Base-by-base conservation (phyloP, 2,888 invertebrate genomes). In the Phyllotreta striolata region DNA sequence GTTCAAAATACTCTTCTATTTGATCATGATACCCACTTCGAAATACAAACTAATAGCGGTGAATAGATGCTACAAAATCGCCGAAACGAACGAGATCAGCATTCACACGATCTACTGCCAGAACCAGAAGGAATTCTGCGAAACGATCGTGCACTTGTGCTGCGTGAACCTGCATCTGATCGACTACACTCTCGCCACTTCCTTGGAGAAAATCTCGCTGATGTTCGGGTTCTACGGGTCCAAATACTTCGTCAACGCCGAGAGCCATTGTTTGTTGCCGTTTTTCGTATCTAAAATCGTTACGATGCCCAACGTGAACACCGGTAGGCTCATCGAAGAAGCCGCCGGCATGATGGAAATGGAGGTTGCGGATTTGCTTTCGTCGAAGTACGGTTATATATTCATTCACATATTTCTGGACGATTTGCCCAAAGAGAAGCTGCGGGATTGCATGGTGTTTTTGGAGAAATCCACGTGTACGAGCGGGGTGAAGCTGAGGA, bases 391-490 rank as follows among this genome's bases (percentile, higher is more conserved):
- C 74, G 85, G 90, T 55, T 86, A 89, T 54, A 88, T 91, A 55
- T 92, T 91, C 70, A 86, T 91, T 0, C 86, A 91, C 68, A 82
- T 90, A 1, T 88, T 89, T 75, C 81, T 92, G 59, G 87, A 87
- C 40, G 88, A 90, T 77, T 59, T 66, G 34, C 76, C 83, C 0
- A 83, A 51, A 1, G 85, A 85, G 14, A 81, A 86, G 8, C 85
- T 86, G 7, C 85, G 86, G 46, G 84, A 86, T 68, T 90, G 89
- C 74, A 86, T 89, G 68, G 81, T 83, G 55, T 83, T 89, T 58
- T 85, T 92, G 44, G 87, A 89, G 66, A 83, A 78, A 65, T 81
- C 87, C 57, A 89, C 91, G 0, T 84, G 84, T 12, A 83, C 81
- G 12, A 84, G 84, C 1, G 81, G 88, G 40, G 80, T 85, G 57